phyloP scores from a whole-genome alignment of 2,113 vertebrate genomes.

The Nycticorax nycticorax region DNA sequence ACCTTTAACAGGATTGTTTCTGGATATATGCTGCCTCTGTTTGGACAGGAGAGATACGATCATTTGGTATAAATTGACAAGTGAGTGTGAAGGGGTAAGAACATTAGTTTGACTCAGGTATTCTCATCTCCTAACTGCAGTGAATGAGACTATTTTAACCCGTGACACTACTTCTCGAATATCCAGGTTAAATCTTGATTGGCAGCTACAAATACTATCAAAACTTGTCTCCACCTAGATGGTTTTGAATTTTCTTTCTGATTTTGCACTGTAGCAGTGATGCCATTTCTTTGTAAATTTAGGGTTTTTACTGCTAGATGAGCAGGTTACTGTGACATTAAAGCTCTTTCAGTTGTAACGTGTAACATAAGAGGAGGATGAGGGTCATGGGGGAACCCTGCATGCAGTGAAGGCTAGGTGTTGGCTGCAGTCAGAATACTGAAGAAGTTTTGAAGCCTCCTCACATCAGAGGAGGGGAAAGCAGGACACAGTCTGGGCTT shows the following conservation, averaged over 20 bases:
- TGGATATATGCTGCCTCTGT: neutral
- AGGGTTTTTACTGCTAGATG: neutral
- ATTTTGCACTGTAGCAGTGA: neutral
- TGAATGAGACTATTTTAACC: neutral
- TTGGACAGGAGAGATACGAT: neutral
- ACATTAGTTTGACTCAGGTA: neutral
- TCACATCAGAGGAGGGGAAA: neutral
- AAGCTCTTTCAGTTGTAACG: neutral
- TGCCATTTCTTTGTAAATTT: neutral
- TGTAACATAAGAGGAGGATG: neutral
- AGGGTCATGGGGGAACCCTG: accelerated
- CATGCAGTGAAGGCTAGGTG: neutral
- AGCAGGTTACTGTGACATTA: neutral
- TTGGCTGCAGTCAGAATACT: neutral
- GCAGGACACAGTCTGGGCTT: constrained; percentile 24
- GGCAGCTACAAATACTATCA: neutral
- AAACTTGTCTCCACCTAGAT: neutral
- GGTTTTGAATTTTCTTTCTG: neutral
- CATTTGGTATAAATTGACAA: neutral
- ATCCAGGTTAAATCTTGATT: neutral
- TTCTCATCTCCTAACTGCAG: neutral
- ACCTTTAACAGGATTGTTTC: neutral
- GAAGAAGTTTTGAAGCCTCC: neutral
- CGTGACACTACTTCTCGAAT: neutral
- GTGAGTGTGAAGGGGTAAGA: neutral